phyloP scores from a whole-genome alignment of 1,140 invertebrate species.

The Subanguina moxae region DNA sequence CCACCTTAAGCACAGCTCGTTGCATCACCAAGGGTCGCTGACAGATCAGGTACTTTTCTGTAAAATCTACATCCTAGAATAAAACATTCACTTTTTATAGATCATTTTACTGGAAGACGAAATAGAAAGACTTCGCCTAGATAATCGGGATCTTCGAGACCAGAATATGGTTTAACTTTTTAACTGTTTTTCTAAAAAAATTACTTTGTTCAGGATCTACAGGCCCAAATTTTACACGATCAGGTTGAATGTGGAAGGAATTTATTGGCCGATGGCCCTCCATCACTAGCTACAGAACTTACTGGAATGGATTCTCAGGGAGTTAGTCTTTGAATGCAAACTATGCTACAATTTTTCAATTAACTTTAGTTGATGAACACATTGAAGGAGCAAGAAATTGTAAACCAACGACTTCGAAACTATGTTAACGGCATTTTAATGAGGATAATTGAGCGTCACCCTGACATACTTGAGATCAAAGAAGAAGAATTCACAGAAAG shows the following conservation, averaged over 20 bases:
- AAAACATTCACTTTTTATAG: conserved; percentile 13
- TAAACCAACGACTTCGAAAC: conserved; percentile 40
- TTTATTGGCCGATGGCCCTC: conserved; percentile 35
- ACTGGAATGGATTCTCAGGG: conserved; percentile 41
- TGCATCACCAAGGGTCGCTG: conserved; percentile 41
- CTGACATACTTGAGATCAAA: conserved; percentile 45
- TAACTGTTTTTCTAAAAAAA: background rate
- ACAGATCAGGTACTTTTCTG: conserved; percentile 33
- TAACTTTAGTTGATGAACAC: conserved; percentile 42
- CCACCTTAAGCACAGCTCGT: conserved; percentile 21
- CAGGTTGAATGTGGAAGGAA: conserved; percentile 40
- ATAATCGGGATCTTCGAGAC: conserved; percentile 35
- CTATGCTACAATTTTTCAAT: background rate
- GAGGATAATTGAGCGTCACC: conserved; percentile 37
- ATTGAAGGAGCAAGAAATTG: conserved; percentile 41
- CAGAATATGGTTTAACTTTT: conserved; percentile 18
- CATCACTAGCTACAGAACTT: conserved; percentile 45
- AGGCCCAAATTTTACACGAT: conserved; percentile 26
- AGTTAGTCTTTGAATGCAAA: conserved; percentile 4
- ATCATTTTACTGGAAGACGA: conserved; percentile 39
- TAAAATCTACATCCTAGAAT: background rate
- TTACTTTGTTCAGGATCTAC: conserved; percentile 15
- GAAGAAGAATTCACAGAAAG: conserved; percentile 23
- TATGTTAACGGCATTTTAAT: conserved; percentile 46
- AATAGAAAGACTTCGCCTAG: conserved; percentile 24